Conservation (phyloP, 2,797 vertebrate species). For the Pseudochaenichthys georgianus region DNA sequence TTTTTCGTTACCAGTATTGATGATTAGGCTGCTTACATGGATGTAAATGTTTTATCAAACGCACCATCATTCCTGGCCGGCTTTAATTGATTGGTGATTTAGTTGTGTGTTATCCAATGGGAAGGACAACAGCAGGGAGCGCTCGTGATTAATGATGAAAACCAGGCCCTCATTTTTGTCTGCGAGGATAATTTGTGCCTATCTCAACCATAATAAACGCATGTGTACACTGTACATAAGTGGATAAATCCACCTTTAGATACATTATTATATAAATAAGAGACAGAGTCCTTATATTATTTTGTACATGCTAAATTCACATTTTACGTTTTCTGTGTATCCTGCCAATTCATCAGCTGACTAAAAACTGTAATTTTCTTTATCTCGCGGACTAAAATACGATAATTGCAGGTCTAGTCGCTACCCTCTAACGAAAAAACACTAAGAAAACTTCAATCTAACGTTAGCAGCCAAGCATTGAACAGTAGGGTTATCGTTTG, state of each 20-base stretch:
- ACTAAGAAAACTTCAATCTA: too few species aligned
- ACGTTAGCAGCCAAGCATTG: too few species aligned
- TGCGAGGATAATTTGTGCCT: conserved; percentile 34
- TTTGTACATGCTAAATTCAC: not conserved
- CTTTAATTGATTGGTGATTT: conserved; percentile 49
- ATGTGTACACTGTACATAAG: not conserved
- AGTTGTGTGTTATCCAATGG: conserved; percentile 39
- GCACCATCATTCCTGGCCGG: not conserved
- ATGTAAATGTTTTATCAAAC: conserved; percentile 21
- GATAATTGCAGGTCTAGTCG: too few species aligned
- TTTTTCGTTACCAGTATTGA: too few species aligned
- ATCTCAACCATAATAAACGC: too few species aligned
- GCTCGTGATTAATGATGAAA: fast-evolving
- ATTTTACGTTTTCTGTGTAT: not conserved
- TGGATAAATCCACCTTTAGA: not conserved
- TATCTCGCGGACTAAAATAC: not conserved
- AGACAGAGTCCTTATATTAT: fast-evolving
- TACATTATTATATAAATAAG: not conserved
- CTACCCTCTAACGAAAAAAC: not conserved
- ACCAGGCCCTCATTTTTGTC: not conserved
- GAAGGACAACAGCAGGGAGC: not conserved
- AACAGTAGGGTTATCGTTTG: not conserved
- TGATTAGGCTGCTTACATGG: too few species aligned
- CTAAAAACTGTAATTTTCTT: not conserved
- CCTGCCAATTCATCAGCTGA: not conserved